A percentile compares a stretch with the other conserved stretches of the same genome.
phyloP scores from a whole-genome alignment of 2,888 invertebrate species.

The Nymphalis polychloros region DNA sequence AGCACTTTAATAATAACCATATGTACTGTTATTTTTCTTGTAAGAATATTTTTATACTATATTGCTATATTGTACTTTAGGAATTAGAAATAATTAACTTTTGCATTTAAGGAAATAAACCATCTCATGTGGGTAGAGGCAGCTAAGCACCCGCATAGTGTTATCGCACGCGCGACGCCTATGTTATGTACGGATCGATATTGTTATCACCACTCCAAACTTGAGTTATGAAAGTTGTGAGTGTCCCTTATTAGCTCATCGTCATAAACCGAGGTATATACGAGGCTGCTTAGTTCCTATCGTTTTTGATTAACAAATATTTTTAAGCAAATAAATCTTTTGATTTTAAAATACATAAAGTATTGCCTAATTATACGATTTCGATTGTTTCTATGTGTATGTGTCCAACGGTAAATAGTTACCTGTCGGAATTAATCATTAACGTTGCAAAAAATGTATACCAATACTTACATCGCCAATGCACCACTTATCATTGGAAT shows the following conservation, averaged over 20 bases:
- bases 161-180: constrained; percentile 67
- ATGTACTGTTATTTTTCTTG: too few relatives aligned
- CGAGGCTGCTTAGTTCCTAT: not conserved
- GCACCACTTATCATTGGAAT: too few relatives aligned
- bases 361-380: too few relatives aligned
- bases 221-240: constrained; percentile 61
- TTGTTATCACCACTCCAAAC: constrained; percentile 76
- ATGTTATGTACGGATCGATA: constrained; percentile 67
- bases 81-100: constrained; percentile 15
- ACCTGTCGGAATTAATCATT: too few relatives aligned
- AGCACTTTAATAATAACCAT: too few relatives aligned
- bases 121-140: constrained; percentile 48
- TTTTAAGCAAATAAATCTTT: not conserved
- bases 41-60: not conserved
- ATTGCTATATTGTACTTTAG: not conserved
- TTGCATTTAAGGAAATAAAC: constrained; percentile 27
- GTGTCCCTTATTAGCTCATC: constrained; percentile 35
- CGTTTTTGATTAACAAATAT: not conserved
- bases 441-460: too few relatives aligned
- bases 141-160: constrained; percentile 68
- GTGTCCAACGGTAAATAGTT: too few relatives aligned
- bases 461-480: too few relatives aligned
- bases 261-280: constrained; percentile 14
- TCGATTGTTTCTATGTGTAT: too few relatives aligned
- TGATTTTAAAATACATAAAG: too few relatives aligned